Percentiles rank a stretch among this genome's conserved stretches.
These are phyloP conservation scores for Listronotus oregonensis DNA, from an alignment of 1,140 invertebrate genomes.

Conservation along the genomic window DNA sequence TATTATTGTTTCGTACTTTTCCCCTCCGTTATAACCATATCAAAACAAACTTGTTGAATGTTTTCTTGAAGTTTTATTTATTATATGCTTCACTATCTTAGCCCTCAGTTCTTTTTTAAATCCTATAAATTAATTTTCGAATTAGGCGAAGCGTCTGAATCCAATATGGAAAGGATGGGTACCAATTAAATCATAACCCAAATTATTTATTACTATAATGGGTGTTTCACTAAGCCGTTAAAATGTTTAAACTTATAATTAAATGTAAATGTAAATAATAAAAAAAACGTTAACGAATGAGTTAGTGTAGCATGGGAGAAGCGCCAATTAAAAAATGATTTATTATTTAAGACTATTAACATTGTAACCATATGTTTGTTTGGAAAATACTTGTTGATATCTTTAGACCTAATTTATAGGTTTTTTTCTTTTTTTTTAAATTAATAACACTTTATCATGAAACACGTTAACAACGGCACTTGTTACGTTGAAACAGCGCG, in stretches of 20 bases:
- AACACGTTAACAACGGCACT: no score
- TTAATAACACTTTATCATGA: no score
- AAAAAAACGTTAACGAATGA: constrained; percentile 9
- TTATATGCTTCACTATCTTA: no score
- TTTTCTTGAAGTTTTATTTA: no score
- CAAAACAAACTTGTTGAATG: no score
- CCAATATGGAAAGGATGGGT: background rate
- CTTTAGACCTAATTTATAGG: no score
- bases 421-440: no score
- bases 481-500: no score
- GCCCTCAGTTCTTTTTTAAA: background rate
- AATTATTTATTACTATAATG: constrained; percentile 26
- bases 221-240: constrained; percentile 18
- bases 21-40: no score
- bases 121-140: constrained; percentile 12
- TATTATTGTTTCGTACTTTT: no score
- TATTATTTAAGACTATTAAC: background rate
- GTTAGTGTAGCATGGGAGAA: constrained; percentile 21
- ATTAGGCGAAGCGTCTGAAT: constrained; percentile 10
- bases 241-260: constrained; percentile 21
- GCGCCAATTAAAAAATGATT: constrained; percentile 26
- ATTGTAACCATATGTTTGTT: background rate
- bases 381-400: constrained; percentile 1
- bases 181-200: constrained; percentile 14
- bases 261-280: constrained; percentile 24